A percentile compares a stretch with the other conserved stretches of the same genome.
These are phyloP conservation scores for Lophotriccus pileatus DNA, from an alignment of 2,797 vertebrate species.

Conservation along the genomic window DNA sequence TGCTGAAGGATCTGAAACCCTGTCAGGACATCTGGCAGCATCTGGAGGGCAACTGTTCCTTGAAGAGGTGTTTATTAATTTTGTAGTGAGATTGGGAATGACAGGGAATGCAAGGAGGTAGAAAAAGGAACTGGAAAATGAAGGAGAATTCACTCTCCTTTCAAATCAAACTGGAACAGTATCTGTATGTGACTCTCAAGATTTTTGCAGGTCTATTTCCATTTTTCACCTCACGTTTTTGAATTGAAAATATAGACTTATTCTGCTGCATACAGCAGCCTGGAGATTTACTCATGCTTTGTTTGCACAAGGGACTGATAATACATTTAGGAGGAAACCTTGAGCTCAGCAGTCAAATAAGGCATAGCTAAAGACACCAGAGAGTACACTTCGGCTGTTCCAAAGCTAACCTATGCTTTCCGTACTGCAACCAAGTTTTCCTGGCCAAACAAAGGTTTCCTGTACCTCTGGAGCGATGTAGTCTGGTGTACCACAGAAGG, in stretches of 20 bases:
- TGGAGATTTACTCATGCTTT: not conserved
- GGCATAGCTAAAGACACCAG: not conserved
- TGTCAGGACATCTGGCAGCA: not conserved
- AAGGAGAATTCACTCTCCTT: not conserved
- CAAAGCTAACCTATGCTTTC: not conserved
- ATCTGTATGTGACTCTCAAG: not conserved
- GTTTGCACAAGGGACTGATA: not conserved
- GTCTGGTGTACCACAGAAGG: conserved; percentile 97
- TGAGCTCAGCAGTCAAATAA: not conserved
- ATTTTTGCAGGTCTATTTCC: not conserved
- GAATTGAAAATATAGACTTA: not conserved
- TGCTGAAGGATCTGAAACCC: not conserved
- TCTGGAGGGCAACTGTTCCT: not conserved
- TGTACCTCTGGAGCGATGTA: conserved; percentile 97
- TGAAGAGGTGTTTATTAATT: conserved; percentile 3
- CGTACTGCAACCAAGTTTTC: not conserved
- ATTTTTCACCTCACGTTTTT: not conserved
- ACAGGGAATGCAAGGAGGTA: not conserved
- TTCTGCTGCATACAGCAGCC: not conserved
- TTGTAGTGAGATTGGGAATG: not conserved
- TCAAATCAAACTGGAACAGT: not conserved
- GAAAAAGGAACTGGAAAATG: not conserved
- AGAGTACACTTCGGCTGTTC: not conserved
- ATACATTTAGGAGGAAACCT: not conserved
- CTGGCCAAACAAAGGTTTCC: not conserved